Evolutionary conservation across 2,888 invertebrate species (phyloP).

Genomic region (Herminia tarsipennalis): DNA sequence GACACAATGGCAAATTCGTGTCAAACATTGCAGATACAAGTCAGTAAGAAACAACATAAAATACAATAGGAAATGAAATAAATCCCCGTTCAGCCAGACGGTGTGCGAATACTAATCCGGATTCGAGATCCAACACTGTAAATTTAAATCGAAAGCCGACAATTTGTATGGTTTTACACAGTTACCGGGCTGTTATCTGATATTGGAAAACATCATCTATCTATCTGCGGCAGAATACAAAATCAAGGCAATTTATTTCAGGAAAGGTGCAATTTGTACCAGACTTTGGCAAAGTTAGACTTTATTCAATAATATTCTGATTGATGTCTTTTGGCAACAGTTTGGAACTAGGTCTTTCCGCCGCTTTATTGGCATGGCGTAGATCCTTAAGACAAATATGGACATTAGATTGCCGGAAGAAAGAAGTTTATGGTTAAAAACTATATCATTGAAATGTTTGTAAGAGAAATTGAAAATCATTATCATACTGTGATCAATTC

Average conservation of each 20-base stretch:
- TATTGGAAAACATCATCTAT: constrained; percentile 12
- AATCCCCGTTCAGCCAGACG: not conserved
- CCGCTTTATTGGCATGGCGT: too few relatives aligned
- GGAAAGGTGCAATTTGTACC: constrained; percentile 14
- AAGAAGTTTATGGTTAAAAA: too few relatives aligned
- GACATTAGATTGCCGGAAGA: too few relatives aligned
- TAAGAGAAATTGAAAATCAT: too few relatives aligned
- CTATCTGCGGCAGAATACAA: constrained; percentile 4
- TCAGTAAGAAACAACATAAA: too few relatives aligned
- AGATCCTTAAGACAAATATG: too few relatives aligned
- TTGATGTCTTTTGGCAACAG: constrained; percentile 17
- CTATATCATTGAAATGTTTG: too few relatives aligned
- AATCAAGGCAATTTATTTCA: constrained; percentile 14
- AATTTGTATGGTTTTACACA: constrained; percentile 1
- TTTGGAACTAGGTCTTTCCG: not conserved
- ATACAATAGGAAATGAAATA: not conserved
- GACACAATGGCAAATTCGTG: too few relatives aligned
- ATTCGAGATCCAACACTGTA: not conserved
- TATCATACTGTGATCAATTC: too few relatives aligned
- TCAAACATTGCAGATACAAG: too few relatives aligned
- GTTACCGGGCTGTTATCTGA: too few relatives aligned
- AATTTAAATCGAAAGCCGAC: constrained; percentile 8
- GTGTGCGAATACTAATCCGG: constrained; percentile 8
- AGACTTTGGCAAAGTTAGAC: constrained; percentile 8
- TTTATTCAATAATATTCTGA: constrained; percentile 7